Evolutionary conservation across 1,140 invertebrate genomes (phyloP).

Genomic region (Palaemon carinicauda): DNA sequence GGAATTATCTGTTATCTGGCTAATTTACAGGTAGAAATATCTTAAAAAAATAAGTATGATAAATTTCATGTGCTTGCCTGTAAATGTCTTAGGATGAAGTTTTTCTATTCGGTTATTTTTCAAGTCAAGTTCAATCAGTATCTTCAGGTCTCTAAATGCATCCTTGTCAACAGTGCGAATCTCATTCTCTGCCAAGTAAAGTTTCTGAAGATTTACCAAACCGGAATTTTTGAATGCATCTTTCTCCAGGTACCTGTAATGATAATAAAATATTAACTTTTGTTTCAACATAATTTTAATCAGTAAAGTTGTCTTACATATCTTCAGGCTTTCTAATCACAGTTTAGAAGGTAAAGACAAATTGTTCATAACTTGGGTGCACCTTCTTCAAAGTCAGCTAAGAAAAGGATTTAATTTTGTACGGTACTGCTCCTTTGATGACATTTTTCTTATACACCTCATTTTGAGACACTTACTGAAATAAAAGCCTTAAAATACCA

Average conservation of each 20-base stretch:
- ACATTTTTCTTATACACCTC: no score
- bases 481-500: no score
- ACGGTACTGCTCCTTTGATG: no score
- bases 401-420: no score
- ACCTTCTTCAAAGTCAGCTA: no score
- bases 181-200: constrained; percentile 79
- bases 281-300: not conserved
- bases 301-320: not conserved
- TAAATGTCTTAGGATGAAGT: constrained; percentile 77
- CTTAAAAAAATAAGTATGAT: no score
- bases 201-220: constrained; percentile 82
- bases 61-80: constrained; percentile 65
- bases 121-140: constrained; percentile 85
- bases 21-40: not conserved
- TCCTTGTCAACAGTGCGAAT: constrained; percentile 79
- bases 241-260: constrained; percentile 70
- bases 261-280: no score
- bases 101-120: constrained; percentile 76
- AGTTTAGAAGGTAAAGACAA: no score
- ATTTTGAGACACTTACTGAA: no score
- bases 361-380: no score
- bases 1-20: no score
- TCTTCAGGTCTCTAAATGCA: constrained; percentile 85
- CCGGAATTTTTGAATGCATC: constrained; percentile 81
- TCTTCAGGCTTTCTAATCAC: not conserved